Evolutionary conservation across 2,797 vertebrate genomes (phyloP).

Genomic region (Pipistrellus pygmaeus): DNA sequence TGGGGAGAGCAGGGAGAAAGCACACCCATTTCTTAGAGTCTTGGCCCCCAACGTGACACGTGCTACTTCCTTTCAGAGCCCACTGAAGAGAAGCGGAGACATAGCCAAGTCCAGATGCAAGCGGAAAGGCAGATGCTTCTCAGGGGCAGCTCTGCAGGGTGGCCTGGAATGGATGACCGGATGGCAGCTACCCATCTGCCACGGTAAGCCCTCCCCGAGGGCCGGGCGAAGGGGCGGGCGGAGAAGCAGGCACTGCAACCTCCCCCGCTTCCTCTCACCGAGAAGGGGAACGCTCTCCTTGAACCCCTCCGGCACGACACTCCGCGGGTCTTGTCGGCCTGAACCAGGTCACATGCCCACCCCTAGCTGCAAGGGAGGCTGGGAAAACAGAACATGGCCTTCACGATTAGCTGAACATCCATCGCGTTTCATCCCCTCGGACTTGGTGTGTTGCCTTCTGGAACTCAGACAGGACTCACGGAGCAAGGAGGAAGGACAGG

Average conservation of each 20-base stretch:
- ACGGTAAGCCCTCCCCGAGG: neutral
- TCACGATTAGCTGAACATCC: no score
- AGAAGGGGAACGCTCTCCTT: neutral
- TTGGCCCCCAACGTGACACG: neutral
- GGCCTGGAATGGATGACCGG: neutral
- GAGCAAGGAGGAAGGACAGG: neutral
- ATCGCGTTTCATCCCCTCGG: neutral
- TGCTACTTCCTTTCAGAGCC: neutral
- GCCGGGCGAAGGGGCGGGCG: neutral
- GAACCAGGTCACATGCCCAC: neutral
- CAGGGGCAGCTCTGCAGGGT: neutral
- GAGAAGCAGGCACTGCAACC: neutral
- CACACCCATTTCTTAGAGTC: neutral
- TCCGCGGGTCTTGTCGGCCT: neutral
- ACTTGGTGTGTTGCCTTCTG: neutral
- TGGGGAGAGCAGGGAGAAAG: neutral
- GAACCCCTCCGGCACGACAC: neutral
- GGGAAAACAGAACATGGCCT: neutral
- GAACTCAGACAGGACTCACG: neutral
- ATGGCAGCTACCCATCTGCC: neutral
- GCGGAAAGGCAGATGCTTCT: neutral
- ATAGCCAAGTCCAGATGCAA: neutral
- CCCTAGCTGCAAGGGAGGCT: neutral
- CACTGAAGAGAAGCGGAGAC: neutral
- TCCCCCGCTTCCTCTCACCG: neutral